Evolutionary conservation across 2,888 invertebrate genomes (phyloP), one percentile per base, ranked within the genome.

Genomic region (Anthophora plumipes): DNA sequence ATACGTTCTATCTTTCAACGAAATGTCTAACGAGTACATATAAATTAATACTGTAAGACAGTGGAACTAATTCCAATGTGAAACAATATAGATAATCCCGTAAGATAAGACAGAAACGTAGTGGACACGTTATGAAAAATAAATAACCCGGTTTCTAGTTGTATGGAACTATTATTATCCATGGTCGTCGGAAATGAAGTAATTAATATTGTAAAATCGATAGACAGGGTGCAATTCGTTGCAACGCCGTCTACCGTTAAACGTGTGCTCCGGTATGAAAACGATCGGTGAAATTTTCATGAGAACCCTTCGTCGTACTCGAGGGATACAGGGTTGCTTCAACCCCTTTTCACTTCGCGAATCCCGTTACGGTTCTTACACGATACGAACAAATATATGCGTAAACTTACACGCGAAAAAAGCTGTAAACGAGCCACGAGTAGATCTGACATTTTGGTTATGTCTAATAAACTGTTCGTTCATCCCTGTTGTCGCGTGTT

Each of bases 401-500:
- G 41, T 17, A 22, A n/a, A n/a, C n/a, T n/a, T n/a, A n/a, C n/a
- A n/a, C n/a, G n/a, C n/a, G n/a, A n/a, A n/a, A n/a, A n/a, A n/a
- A n/a, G n/a, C n/a, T n/a, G n/a, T n/a, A 17, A 31, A 43, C 25
- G 43, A 41, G 60, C 20, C 55, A 46, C 50, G 9, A n/a, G 43
- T 39, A 20, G 20, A 43, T n/a, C 63, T 12, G 52, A 41, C 31
- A 31, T 55, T 71, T 70, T 54, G 77, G 68, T 70, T 78, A 64
- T 77, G 82, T 70, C 76, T 83, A 88, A 89, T 89, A 89, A 89
- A 88, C 85, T n/a, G 83, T 81, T 80, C 66, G 70, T 81, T 82
- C 77, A 60, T 85, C 80, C 77, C 69, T 48, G 48, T 79, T 48
- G 48, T 79, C 75, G 71, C 80, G 70, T 82, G 74, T 85, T 80